Conservation (phyloP, 2,888 invertebrate species). For the Tortricodes alternella region DNA sequence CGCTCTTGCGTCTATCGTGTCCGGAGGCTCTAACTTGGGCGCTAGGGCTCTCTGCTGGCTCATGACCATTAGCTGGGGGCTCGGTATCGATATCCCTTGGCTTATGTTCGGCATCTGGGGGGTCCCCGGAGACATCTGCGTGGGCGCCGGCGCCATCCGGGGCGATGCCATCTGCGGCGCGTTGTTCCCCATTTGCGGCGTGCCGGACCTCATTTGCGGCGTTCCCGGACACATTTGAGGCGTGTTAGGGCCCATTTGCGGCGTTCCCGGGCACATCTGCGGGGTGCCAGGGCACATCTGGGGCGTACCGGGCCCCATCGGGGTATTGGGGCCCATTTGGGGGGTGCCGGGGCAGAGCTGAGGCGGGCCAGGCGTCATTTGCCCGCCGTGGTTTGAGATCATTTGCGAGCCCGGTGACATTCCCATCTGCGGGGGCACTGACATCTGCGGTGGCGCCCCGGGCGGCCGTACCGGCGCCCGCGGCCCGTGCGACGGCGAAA, state of each 20-base stretch:
- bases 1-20: conserved; percentile 82
- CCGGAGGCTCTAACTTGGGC: conserved; percentile 84
- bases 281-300: conserved; percentile 40
- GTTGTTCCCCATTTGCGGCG: conserved; percentile 55
- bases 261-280: conserved; percentile 38
- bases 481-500: conserved; percentile 69
- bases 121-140: conserved; percentile 73
- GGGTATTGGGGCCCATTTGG: conserved; percentile 40
- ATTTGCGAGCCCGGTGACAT: conserved; percentile 50
- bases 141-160: conserved; percentile 69
- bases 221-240: conserved; percentile 55
- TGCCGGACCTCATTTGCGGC: conserved; percentile 57
- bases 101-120: conserved; percentile 72
- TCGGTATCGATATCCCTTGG: conserved; percentile 69
- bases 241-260: conserved; percentile 44
- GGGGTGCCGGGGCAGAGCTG: conserved; percentile 33
- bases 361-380: conserved; percentile 36
- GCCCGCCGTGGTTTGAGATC: conserved; percentile 42
- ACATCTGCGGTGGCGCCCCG: conserved; percentile 55
- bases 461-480: conserved; percentile 63
- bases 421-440: conserved; percentile 50
- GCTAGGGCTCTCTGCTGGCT: conserved; percentile 73
- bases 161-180: conserved; percentile 72
- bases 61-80: conserved; percentile 68
- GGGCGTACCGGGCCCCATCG: conserved; percentile 44